Evolutionary conservation across 2,888 invertebrate genomes (phyloP).

Genomic region (Tetranychus truncatus): DNA sequence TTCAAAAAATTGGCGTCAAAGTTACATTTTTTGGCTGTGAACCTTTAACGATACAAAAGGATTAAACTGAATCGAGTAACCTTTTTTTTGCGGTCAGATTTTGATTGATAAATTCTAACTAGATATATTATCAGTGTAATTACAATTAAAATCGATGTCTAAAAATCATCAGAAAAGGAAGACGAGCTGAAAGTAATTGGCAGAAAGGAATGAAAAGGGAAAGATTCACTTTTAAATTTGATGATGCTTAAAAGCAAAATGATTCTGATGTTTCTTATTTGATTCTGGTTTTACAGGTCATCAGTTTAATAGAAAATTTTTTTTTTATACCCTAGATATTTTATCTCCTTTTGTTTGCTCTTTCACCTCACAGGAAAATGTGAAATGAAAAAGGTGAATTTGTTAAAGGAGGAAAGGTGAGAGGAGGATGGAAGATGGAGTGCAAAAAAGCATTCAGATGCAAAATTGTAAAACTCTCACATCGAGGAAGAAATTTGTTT

Average conservation of each 20-base stretch:
- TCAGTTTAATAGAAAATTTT: background rate
- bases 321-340: background rate
- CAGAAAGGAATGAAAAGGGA: background rate
- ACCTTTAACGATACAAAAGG: no score
- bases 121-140: no score
- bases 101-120: no score
- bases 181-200: background rate
- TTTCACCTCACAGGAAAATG: background rate
- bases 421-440: constrained; percentile 8
- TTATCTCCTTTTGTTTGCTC: background rate
- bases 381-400: background rate
- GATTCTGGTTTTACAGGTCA: background rate
- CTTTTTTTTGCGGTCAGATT: no score
- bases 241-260: background rate
- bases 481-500: background rate
- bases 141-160: no score
- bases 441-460: background rate
- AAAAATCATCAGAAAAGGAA: no score
- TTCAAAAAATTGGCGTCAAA: no score
- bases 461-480: background rate
- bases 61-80: no score
- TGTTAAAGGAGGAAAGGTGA: background rate
- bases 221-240: background rate
- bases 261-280: background rate
- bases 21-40: no score